A percentile compares a stretch with the other conserved stretches of the same genome.
Conservation (phyloP, 2,888 invertebrate genomes). For the Oscheius sp. region DNA sequence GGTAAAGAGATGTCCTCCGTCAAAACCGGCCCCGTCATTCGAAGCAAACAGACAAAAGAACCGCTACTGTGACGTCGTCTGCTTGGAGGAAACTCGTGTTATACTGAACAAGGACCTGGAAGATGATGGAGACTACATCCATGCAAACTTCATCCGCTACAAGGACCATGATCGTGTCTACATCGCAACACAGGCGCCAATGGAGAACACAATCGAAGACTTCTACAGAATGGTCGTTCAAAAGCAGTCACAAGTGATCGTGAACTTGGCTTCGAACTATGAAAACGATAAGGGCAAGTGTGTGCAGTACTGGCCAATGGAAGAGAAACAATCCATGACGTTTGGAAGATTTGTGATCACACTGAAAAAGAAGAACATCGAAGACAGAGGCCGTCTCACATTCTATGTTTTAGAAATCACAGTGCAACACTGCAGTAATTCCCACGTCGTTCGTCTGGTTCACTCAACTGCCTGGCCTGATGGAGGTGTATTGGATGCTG, state of each 20-base stretch:
- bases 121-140: conserved; percentile 50
- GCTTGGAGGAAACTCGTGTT: conserved; percentile 43
- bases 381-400: neutral
- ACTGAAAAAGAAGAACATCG: conserved; percentile 9
- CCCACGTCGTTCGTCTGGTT: conserved; percentile 9
- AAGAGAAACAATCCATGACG: neutral
- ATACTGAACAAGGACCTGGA: conserved; percentile 36
- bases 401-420: conserved; percentile 20
- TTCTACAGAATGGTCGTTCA: conserved; percentile 27
- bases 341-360: neutral
- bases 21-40: neutral
- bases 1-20: neutral
- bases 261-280: conserved; percentile 10
- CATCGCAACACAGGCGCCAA: conserved; percentile 44
- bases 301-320: conserved; percentile 23
- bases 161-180: conserved; percentile 38
- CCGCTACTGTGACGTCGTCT: conserved; percentile 34
- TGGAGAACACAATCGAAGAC: conserved; percentile 19
- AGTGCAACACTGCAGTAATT: conserved; percentile 14
- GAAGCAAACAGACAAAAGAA: conserved; percentile 17
- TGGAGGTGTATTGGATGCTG: neutral
- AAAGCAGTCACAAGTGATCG: conserved; percentile 8
- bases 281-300: conserved; percentile 27
- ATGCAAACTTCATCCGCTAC: conserved; percentile 50
- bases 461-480: conserved; percentile 24